Evolutionary conservation across 2,888 invertebrate genomes (phyloP), one percentile per base, ranked within the genome.

Genomic region (Apeira syringaria): DNA sequence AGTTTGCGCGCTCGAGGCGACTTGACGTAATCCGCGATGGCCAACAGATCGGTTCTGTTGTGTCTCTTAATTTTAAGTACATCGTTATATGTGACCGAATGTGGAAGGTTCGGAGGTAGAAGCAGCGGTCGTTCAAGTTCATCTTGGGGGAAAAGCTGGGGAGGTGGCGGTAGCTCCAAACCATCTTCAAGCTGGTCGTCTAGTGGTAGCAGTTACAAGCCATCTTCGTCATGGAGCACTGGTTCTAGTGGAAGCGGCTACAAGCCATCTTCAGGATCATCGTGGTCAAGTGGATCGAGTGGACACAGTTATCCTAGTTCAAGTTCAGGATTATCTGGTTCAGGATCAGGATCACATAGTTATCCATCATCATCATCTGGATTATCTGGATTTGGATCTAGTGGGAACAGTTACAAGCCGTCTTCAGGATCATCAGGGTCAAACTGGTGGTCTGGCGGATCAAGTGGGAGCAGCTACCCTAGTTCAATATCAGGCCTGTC

Each of bases 31-130:
- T 49, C 42, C 40, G 69, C 57, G 47, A 84, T 84, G 85, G 78
- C 69, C 65, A 78, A 65, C 68, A 80, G 68, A 59, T 59, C 47
- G 56, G 34, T 73, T 56, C 59, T 83, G 70, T 73, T 81, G 68
- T 74, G 77, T 61, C 68, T 84, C 8, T 64, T 81, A 39, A 50
- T 82, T 46, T 56, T 67, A 45, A 67, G 68, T 62, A 40, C 72
- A 22, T 59, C 65, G 33, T 56, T 68, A 20, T 64, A 67, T 52
- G 59, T 66, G 32, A 61, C 66, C 37, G 68, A 76, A 57, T 68
- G 77, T 56, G 39, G 59, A 27, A 54, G 68, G 27, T 50, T 55
- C 17, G 48, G 68, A 40, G 45, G 69, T 1, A 44, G 64, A 1
- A 32, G 69, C 3, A 41, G 67, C 2, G 31, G 64, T 2, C 35